Base-by-base conservation (phyloP, 2,113 vertebrate genomes). In the Cheirogaleus medius region DNA sequence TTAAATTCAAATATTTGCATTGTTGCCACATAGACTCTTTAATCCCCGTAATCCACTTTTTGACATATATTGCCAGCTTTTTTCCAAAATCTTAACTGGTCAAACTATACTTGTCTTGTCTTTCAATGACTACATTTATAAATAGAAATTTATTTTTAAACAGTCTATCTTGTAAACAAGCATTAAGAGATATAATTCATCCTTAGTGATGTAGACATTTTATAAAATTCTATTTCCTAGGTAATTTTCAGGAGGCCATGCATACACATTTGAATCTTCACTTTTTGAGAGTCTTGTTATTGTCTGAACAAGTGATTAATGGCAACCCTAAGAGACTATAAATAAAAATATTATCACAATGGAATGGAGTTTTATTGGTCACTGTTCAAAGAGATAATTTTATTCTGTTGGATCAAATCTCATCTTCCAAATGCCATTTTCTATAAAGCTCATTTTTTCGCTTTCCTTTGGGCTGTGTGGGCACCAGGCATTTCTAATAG, bases 381-480 rank as follows among this genome's bases (percentile, higher is more conserved):
- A 71, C 47, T 68, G 52, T 54, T 95, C 66, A 74, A 85, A 92
- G 29, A 95, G 58, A 80, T 66, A 71, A 96, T 91, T 86, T 27
- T 34, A 54, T 83, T 92, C 21, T 78, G 52, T 34, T 77, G 27
- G 25, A 37, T 90, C 42, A 77, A 5, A 82, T 58, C 58, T 96
- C 90, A 76, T 82, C n/a, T 81, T 91, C 44, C 60, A 77, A 89
- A 97, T 82, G 83, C 52, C 54, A 82, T 92, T 94, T 92, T 63
- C 90, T 54, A 60, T 39, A 44, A 89, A 91, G 39, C 39, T 71
- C 13, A 89, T 91, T 87, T 47, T 34, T 88, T 21, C 52, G 18
- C 37, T 78, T 18, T 90, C 56, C 29, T n/a, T 60, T 14, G 47
- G 18, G 42, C 32, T 18, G 20, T 18, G 7, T 7, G 52, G 12